Evolutionary conservation across 2,113 vertebrate genomes (phyloP), one percentile per base, ranked within the genome.

Genomic region (Lipophrys pholis): DNA sequence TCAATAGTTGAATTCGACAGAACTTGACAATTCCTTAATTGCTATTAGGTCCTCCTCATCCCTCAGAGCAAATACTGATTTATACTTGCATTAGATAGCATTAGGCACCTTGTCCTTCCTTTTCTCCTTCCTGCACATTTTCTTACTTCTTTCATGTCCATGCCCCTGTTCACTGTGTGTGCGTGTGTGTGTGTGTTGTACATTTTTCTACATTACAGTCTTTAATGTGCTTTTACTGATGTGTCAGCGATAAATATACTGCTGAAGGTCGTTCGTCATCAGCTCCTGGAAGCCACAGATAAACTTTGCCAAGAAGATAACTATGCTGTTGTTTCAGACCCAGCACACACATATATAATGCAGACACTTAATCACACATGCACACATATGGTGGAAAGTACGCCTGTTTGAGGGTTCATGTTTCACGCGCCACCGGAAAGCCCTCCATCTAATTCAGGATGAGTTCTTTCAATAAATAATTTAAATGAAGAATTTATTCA

Each of bases 11-110:
- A 89, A 78, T 65, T 82, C 45, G 38, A 87, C 78, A 80, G 73
- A 86, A 83, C 62, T 68, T 69, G 71, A 86, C 59, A 73, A 67
- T 76, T 81, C 14, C 49, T 83, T 87, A 79, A 89, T 89, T 82
- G 83, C 67, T 64, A 75, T 85, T 57, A 80, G 64, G 67, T 75
- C 63, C 42, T 63, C 52, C 56, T 80, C 46, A 58, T 80, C 69
- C 76, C 79, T 86, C 42, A 3, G 7, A 89, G 70, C 57, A 82
- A 78, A 78, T 55, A 84, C 71, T 74, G 66, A 83, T 82, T 82
- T 74, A 79, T 70, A 69, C 58, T 78, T 77, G 78, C 79, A 87
- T 84, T 80, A 82, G 36, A 85, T 64, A 51, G 60, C 66, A 62
- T 78, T 68, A 67, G 16, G 43, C 65, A 49, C 69, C 40, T 5